Evolutionary conservation across 2,888 invertebrate species (phyloP).

Genomic region (Scaptomyza caliginosa): DNA sequence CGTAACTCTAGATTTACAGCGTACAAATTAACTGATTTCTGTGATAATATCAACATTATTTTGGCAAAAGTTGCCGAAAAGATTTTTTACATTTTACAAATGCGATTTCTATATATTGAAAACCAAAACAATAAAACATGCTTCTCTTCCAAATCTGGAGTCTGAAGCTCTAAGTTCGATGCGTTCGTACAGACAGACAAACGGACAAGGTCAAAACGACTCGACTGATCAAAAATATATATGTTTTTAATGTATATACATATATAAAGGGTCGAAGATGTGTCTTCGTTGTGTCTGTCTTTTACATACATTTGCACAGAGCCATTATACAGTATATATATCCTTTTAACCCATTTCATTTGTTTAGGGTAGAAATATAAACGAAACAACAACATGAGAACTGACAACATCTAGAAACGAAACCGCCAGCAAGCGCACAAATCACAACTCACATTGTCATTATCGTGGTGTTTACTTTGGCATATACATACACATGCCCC

Average conservation of each 20-base stretch:
- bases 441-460: conserved; percentile 66
- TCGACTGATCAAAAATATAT: no score
- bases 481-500: neutral
- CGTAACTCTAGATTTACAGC: neutral
- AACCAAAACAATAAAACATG: no score
- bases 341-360: neutral
- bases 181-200: no score
- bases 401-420: conserved; percentile 48
- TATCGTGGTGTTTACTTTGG: conserved; percentile 69
- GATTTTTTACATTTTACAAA: neutral
- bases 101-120: no score
- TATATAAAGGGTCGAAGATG: no score
- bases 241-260: no score
- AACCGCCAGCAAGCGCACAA: conserved; percentile 49
- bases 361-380: neutral
- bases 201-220: no score
- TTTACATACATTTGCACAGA: neutral
- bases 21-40: no score
- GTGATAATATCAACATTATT: neutral
- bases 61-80: neutral
- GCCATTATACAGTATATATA: no score
- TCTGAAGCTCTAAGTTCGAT: no score
- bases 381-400: neutral
- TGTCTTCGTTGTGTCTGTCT: no score
- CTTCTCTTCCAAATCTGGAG: no score